Percentiles rank a stretch among this genome's conserved stretches.
Conservation (phyloP, 2,113 vertebrate species). For the Caretta caretta region DNA sequence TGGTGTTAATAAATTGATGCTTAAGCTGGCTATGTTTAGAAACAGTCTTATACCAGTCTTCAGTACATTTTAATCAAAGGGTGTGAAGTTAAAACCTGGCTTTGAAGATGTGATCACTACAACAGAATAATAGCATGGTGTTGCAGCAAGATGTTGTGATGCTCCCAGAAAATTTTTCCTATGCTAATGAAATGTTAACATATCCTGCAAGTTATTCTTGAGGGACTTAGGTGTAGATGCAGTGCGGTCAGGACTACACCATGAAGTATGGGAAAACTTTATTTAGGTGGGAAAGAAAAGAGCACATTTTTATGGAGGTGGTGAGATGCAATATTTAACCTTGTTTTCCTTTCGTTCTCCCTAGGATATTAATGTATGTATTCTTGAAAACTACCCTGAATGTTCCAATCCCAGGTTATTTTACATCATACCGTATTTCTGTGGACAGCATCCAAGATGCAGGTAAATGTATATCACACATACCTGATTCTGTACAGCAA, state of each 20-base stretch:
- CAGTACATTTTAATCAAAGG: not conserved
- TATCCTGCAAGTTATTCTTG: not conserved
- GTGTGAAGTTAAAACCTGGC: not conserved
- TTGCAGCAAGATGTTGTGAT: not conserved
- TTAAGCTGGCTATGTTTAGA: not conserved
- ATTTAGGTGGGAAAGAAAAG: not conserved
- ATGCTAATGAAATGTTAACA: not conserved
- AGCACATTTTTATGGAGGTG: not conserved
- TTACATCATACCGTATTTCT: conserved; percentile 99
- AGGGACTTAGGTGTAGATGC: not conserved
- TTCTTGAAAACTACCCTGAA: conserved; percentile 97
- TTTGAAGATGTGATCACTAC: not conserved
- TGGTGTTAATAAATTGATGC: not conserved
- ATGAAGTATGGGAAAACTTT: not conserved
- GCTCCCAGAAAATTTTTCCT: not conserved
- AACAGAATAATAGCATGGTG: not conserved
- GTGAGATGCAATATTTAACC: not conserved
- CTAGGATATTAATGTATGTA: conserved; percentile 98
- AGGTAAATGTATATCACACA: conserved; percentile 79
- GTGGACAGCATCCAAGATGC: conserved; percentile 98
- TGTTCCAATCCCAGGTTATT: conserved; percentile 96
- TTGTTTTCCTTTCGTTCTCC: not conserved
- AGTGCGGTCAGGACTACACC: not conserved
- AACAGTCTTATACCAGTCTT: not conserved
- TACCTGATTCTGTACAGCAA: not conserved